Conservation (phyloP, 2,888 invertebrate species). For the Timema podura region DNA sequence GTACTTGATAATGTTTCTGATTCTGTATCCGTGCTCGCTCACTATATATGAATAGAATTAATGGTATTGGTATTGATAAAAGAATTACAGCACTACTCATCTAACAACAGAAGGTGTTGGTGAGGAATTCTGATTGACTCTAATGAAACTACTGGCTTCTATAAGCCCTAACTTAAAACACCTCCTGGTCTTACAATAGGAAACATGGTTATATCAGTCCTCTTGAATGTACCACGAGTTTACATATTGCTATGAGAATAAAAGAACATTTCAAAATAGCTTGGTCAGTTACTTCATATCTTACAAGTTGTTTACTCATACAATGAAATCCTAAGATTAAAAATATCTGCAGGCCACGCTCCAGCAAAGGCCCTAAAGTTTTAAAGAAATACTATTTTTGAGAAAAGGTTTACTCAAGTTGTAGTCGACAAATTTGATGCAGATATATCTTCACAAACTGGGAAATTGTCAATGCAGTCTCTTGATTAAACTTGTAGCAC, state of each 20-base stretch:
- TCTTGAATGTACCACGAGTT: neutral
- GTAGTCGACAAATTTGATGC: neutral
- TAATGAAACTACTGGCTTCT: neutral
- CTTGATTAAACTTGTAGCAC: neutral
- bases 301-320: conserved; percentile 2
- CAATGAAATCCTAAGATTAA: conserved; percentile 2
- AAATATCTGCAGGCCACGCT: conserved; percentile 4
- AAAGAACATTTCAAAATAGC: neutral
- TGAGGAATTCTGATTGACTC: neutral
- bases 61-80: neutral
- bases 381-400: neutral
- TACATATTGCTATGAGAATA: neutral
- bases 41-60: neutral
- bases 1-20: neutral
- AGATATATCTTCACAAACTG: neutral
- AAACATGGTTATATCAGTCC: neutral
- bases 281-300: neutral
- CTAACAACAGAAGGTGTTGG: neutral
- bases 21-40: neutral
- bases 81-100: neutral
- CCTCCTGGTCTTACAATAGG: neutral
- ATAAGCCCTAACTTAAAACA: neutral
- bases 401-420: neutral
- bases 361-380: neutral
- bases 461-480: neutral